These are phyloP conservation scores for Chydorus sphaericus DNA, from an alignment of 2,888 invertebrate genomes.

Conservation along the genomic window DNA sequence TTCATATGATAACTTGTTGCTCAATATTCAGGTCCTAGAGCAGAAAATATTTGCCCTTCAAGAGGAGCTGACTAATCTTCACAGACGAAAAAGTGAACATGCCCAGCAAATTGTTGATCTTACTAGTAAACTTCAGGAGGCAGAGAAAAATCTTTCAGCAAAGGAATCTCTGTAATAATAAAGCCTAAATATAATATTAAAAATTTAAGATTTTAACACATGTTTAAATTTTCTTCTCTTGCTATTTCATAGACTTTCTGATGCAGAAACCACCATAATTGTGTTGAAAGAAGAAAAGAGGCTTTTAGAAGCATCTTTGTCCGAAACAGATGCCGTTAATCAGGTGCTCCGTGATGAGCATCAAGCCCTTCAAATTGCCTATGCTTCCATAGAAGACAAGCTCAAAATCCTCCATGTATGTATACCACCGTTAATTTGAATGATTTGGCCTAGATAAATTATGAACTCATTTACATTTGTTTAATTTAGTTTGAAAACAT, in stretches of 20 bases:
- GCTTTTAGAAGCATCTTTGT: neutral
- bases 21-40: slow-evolving; percentile 48
- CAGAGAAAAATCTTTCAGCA: slow-evolving; percentile 54
- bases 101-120: slow-evolving; percentile 84
- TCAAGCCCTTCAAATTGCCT: slow-evolving; percentile 82
- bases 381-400: slow-evolving; percentile 77
- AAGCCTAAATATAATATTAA: neutral
- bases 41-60: slow-evolving; percentile 74
- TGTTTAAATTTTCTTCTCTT: neutral
- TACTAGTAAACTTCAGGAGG: slow-evolving; percentile 68
- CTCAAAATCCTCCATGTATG: slow-evolving; percentile 38
- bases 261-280: slow-evolving; percentile 7
- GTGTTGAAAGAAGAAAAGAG: slow-evolving; percentile 8
- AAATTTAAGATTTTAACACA: neutral
- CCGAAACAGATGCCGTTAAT: slow-evolving; percentile 54
- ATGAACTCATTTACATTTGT: slow-evolving; percentile 17
- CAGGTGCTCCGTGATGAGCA: slow-evolving; percentile 86
- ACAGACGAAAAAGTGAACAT: slow-evolving; percentile 78
- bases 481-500: slow-evolving; percentile 68
- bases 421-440: too few species aligned
- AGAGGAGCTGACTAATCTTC: slow-evolving; percentile 82
- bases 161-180: slow-evolving; percentile 51
- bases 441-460: slow-evolving; percentile 39
- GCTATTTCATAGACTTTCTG: neutral
- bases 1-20: neutral